These are phyloP conservation scores for Morinoia aosen DNA, from an alignment of 2,888 invertebrate species.

Conservation along the genomic window DNA sequence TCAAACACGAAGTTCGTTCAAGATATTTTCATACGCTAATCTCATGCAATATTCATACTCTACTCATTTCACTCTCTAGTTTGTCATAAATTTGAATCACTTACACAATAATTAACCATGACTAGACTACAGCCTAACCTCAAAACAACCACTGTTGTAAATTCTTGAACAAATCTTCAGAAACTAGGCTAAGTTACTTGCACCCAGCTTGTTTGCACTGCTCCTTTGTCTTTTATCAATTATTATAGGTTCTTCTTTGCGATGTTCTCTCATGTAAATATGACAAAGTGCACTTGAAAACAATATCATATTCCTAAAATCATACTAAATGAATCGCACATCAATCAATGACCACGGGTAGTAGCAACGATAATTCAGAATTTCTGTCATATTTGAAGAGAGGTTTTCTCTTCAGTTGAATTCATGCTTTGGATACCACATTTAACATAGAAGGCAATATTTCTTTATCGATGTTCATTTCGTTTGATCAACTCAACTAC, in stretches of 20 bases:
- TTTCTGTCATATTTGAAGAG: not conserved
- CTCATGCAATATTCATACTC: not conserved
- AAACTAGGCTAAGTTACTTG: not conserved
- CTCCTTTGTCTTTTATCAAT: not conserved
- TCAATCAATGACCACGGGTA: not conserved
- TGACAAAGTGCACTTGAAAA: not conserved
- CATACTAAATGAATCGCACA: not conserved
- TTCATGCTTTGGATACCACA: not conserved
- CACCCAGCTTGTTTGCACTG: not conserved
- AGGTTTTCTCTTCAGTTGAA: not conserved
- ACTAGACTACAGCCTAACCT: slow-evolving; percentile 6
- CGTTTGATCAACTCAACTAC: not conserved
- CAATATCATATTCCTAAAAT: not conserved
- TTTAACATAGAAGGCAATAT: not conserved
- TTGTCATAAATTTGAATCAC: slow-evolving; percentile 19
- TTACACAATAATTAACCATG: slow-evolving; percentile 41
- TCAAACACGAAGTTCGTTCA: not conserved
- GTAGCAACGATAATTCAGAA: not conserved
- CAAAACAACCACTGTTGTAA: not conserved
- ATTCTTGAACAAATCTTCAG: not conserved
- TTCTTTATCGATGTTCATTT: not conserved
- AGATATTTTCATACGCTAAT: not conserved
- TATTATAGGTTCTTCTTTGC: not conserved
- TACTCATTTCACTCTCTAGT: not conserved
- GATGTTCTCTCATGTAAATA: not conserved